phyloP scores from a whole-genome alignment of 2,113 vertebrate genomes.

The Corythaeola cristata region DNA sequence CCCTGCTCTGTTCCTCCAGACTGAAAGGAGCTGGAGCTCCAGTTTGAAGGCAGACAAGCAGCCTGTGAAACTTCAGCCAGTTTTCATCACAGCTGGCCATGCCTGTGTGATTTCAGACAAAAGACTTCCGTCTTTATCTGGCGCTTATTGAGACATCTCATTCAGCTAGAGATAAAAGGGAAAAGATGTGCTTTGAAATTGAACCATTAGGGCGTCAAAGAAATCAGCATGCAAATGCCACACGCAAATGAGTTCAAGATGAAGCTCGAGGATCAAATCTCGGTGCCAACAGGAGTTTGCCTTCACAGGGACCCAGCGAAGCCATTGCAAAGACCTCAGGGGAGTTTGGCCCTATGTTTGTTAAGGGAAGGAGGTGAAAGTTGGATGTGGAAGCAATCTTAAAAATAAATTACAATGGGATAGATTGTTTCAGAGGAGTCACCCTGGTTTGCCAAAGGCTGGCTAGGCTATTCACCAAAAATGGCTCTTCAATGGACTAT shows the following conservation, averaged over 20 bases:
- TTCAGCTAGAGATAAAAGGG: constrained; percentile 79
- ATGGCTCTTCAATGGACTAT: not conserved
- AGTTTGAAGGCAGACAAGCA: constrained; percentile 73
- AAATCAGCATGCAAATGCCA: constrained; percentile 76
- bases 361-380: not conserved
- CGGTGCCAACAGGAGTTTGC: constrained; percentile 23
- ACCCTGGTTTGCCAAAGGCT: not conserved
- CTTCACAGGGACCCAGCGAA: not conserved
- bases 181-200: constrained; percentile 80
- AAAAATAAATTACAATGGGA: not conserved
- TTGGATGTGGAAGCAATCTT: not conserved
- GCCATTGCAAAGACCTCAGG: not conserved
- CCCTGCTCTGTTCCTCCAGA: constrained; percentile 45
- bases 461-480: not conserved
- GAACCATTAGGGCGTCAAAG: constrained; percentile 68
- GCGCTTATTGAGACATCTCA: constrained; percentile 81
- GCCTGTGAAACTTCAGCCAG: constrained; percentile 78
- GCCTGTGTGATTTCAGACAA: constrained; percentile 78
- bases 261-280: constrained; percentile 28
- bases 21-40: constrained; percentile 56
- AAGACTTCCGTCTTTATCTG: constrained; percentile 83
- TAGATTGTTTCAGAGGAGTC: not conserved
- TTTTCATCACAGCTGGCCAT: constrained; percentile 80
- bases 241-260: constrained; percentile 69
- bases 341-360: not conserved